phyloP scores from a whole-genome alignment of 2,113 vertebrate species.

The Urocitellus parryii region DNA sequence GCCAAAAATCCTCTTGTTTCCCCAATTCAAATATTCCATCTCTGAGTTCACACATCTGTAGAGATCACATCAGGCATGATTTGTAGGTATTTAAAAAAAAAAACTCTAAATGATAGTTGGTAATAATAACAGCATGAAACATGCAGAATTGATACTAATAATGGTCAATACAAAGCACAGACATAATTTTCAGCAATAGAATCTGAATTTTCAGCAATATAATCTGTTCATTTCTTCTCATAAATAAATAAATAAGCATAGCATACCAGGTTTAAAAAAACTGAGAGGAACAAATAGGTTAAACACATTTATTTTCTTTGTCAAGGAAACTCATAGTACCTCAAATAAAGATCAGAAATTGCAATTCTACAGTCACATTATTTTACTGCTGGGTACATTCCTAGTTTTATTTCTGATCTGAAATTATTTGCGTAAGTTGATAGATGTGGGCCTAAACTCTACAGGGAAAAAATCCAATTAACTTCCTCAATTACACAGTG shows the following conservation, averaged over 20 bases:
- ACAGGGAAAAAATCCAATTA: neutral
- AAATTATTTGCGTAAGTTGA: neutral
- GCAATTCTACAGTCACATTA: neutral
- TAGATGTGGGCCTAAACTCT: conserved; percentile 19
- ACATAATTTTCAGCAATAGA: neutral
- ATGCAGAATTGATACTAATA: neutral
- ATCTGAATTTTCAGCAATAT: neutral
- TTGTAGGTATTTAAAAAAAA: neutral
- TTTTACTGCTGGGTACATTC: neutral
- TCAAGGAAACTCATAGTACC: conserved; percentile 23
- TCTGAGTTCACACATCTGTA: neutral
- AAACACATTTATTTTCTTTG: conserved; percentile 29
- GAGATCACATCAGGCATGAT: neutral
- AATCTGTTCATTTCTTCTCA: neutral
- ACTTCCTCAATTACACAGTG: neutral
- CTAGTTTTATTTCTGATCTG: neutral
- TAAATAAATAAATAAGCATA: neutral
- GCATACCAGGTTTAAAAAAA: neutral
- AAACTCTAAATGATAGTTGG: neutral
- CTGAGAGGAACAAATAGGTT: neutral
- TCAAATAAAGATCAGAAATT: neutral
- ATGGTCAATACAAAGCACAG: neutral
- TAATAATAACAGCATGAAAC: neutral
- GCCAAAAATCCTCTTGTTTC: neutral
- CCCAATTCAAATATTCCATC: neutral